phyloP scores from a whole-genome alignment of 2,888 invertebrate species.

The Fissipunctia ypsillon region DNA sequence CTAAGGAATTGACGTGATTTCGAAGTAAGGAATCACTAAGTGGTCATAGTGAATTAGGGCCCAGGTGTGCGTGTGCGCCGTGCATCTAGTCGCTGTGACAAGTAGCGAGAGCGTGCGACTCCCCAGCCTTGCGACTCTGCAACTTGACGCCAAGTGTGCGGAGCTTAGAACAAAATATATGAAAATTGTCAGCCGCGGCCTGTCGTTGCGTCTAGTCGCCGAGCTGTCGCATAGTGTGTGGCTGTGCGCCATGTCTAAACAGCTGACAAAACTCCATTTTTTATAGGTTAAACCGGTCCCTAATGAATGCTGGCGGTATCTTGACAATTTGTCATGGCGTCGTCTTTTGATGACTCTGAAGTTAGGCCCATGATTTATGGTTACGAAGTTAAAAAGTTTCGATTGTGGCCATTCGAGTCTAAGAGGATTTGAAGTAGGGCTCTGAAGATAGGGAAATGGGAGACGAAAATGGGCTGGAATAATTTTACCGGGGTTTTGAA shows the following conservation, averaged over 20 bases:
- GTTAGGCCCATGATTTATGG: constrained; percentile 56
- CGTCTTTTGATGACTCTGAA: constrained; percentile 49
- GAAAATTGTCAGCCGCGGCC: neutral
- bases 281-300: constrained; percentile 12
- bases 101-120: no score
- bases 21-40: no score
- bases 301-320: constrained; percentile 49
- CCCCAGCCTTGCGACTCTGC: no score
- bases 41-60: no score
- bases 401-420: constrained; percentile 38
- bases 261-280: constrained; percentile 12
- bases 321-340: constrained; percentile 58
- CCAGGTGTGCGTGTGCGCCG: neutral
- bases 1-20: no score
- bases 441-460: constrained; percentile 36
- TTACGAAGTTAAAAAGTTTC: constrained; percentile 55
- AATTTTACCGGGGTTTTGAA: neutral
- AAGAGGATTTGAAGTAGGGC: constrained; percentile 38
- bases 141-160: neutral
- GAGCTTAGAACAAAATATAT: neutral
- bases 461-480: constrained; percentile 25
- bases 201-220: neutral
- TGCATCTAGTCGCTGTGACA: neutral
- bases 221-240: neutral
- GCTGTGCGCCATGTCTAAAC: neutral